Evolutionary conservation across 35 echinoderm and acorn worm species (phyloP).

Genomic region (Holothuria glaberrima): DNA sequence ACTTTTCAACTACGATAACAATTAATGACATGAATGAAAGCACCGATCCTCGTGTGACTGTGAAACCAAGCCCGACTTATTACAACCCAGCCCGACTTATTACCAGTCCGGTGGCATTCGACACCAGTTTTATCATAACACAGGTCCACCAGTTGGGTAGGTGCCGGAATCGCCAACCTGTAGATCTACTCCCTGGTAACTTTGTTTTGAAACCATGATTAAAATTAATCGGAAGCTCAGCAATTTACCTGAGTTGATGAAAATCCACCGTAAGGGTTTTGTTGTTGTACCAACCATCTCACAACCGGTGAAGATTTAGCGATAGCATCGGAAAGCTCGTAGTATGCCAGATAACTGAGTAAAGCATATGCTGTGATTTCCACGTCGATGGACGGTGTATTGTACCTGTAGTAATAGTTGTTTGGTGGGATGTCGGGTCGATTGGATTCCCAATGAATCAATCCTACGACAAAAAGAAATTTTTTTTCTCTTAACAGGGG

Average conservation of each 20-base stretch:
- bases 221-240: background rate
- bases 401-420: conserved; percentile 23
- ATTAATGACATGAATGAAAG: no score
- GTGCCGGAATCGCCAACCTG: no score
- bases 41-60: no score
- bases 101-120: no score
- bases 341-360: conserved; percentile 49
- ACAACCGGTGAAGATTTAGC: conserved; percentile 37
- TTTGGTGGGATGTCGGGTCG: background rate
- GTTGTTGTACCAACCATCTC: conserved; percentile 66
- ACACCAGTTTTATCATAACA: no score
- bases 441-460: conserved; percentile 53
- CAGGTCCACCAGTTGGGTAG: no score
- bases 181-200: no score
- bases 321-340: conserved; percentile 11
- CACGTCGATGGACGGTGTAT: conserved; percentile 28
- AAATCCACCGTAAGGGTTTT: conserved; percentile 60
- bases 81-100: no score
- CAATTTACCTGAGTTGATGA: conserved; percentile 78
- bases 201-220: no score
- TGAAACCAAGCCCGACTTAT: no score
- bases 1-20: no score
- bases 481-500: no score
- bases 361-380: conserved; percentile 80
- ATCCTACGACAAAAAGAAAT: background rate